A percentile compares a stretch with the other conserved stretches of the same genome.
Conservation (phyloP, 2,797 vertebrate species). For the Myotis vivesi region DNA sequence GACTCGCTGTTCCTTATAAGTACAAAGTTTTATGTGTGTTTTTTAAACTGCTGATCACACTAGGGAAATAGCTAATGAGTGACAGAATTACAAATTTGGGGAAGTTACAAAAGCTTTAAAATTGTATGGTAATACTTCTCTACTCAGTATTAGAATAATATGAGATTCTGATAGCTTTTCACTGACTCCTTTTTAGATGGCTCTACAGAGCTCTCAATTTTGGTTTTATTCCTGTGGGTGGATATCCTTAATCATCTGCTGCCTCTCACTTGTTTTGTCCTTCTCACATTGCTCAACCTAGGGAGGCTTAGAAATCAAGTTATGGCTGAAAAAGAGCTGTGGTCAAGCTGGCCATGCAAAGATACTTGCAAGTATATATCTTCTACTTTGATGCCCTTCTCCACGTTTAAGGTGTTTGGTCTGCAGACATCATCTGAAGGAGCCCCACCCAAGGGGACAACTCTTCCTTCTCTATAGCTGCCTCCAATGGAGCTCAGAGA, state of each 20-base stretch:
- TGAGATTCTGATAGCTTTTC: neutral
- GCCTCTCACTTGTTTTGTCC: neutral
- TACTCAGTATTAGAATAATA: neutral
- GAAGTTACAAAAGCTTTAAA: neutral
- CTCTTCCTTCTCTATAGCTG: neutral
- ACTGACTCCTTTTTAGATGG: neutral
- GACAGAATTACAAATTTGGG: constrained; percentile 26
- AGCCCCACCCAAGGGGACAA: neutral
- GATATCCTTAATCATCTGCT: neutral
- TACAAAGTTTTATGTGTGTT: neutral
- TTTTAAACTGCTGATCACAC: neutral
- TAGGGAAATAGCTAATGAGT: neutral
- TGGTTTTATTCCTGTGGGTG: neutral
- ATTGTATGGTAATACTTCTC: neutral
- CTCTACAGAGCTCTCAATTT: neutral
- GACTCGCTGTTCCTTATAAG: neutral
- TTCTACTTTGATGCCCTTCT: neutral
- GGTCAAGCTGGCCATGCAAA: neutral
- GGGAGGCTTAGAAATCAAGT: neutral
- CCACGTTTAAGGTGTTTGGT: neutral
- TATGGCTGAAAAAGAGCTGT: neutral
- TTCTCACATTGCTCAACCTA: neutral
- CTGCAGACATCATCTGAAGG: neutral
- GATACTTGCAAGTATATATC: neutral
- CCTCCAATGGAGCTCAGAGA: neutral